phyloP scores from a whole-genome alignment of 2,113 vertebrate species.

The Labeo catla region DNA sequence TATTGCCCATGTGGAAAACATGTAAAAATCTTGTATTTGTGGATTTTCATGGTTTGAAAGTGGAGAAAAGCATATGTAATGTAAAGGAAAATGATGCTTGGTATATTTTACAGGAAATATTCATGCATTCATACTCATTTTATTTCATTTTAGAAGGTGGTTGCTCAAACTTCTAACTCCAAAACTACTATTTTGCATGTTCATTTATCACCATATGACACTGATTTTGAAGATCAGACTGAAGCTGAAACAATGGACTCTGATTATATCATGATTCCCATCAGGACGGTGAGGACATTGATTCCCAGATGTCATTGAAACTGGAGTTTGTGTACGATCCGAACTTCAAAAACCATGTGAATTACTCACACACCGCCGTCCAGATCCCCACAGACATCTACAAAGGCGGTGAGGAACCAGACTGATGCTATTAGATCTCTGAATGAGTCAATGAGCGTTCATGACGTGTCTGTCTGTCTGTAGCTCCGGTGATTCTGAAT shows the following conservation, averaged over 20 bases:
- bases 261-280: slow-evolving; percentile 21
- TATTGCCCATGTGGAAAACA: background rate
- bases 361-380: slow-evolving; percentile 94
- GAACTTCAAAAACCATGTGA: slow-evolving; percentile 97
- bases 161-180: background rate
- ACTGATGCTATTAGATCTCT: background rate
- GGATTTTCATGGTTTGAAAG: background rate
- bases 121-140: slow-evolving; percentile 7
- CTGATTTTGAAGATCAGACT: background rate
- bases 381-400: slow-evolving; percentile 99
- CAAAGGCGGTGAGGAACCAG: slow-evolving; percentile 92
- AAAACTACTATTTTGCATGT: slow-evolving; percentile 6
- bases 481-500: slow-evolving; percentile 94
- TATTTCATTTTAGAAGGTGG: slow-evolving; percentile 16
- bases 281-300: slow-evolving; percentile 82
- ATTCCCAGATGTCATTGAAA: slow-evolving; percentile 88
- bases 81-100: slow-evolving; percentile 10
- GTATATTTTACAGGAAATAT: background rate
- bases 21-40: background rate
- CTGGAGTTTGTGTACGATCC: slow-evolving; percentile 93
- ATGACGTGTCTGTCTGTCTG: background rate
- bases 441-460: background rate
- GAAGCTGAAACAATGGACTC: background rate
- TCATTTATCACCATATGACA: slow-evolving; percentile 11
- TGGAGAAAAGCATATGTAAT: background rate